Conservation (phyloP, 2,797 vertebrate species). For the Staurois parvus region DNA sequence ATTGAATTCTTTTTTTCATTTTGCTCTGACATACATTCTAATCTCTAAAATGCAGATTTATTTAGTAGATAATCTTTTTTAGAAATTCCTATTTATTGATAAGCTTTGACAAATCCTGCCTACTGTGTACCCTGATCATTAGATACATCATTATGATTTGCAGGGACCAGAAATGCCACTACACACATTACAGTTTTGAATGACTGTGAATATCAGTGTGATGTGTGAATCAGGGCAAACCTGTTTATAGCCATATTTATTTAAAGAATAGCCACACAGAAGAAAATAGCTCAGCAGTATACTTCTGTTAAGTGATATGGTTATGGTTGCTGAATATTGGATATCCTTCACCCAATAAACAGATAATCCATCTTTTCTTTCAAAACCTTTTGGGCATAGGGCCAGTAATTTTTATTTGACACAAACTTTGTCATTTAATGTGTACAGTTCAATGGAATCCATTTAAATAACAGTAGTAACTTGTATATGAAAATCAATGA, state of each 20-base stretch:
- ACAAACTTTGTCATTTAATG: constrained; percentile 33
- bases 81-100: too few relatives aligned
- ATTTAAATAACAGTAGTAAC: constrained; percentile 26
- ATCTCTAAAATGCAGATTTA: too few relatives aligned
- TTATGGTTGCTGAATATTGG: constrained; percentile 27
- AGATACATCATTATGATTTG: not conserved
- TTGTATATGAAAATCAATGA: constrained; percentile 27
- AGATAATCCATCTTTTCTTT: constrained; percentile 20
- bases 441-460: constrained; percentile 22
- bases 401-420: constrained; percentile 17
- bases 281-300: constrained; percentile 17
- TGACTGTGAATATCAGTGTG: not conserved
- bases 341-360: constrained; percentile 24
- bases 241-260: not conserved
- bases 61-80: too few relatives aligned
- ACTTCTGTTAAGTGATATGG: constrained; percentile 22
- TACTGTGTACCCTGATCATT: not conserved
- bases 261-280: constrained; percentile 7
- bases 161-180: not conserved
- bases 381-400: constrained; percentile 19
- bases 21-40: too few relatives aligned
- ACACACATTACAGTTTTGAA: not conserved
- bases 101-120: not conserved
- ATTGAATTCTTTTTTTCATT: too few relatives aligned
- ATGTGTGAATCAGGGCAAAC: not conserved